Evolutionary conservation across 2,113 vertebrate species (phyloP), one percentile per base, ranked within the genome.

Genomic region (Zingel zingel): DNA sequence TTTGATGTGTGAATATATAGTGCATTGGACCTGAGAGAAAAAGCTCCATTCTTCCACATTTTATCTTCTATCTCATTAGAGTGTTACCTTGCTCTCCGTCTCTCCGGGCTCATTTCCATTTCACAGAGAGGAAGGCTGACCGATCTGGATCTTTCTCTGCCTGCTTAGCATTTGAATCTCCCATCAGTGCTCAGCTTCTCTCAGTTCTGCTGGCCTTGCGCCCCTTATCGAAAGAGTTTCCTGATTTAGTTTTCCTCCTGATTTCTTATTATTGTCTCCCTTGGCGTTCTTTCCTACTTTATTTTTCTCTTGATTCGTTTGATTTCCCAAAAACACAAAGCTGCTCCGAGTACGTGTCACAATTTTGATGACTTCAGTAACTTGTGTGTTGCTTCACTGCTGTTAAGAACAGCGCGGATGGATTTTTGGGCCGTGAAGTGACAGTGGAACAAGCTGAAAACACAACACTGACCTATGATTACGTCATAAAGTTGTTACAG

Each of bases 131-230:
- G 59, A 65, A 70, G 58, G 47, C 65, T 18, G 74, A 80, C 53
- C 50, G 53, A 75, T 69, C 25, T 1, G 1, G 50, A 47, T 77
- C 61, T 71, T 43, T 78, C 66, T 64, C 56, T 57, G n/a, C 56
- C 74, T 86, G 78, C 68, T 90, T 77, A 74, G 66, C 70, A 88
- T 90, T 85, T 88, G 14, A 88, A 88, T 84, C 69, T 43, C 76
- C 75, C 75, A 72, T 58, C 64, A 82, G 30, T 19, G 57, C 48
- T 56, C 69, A 6, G 65, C 39, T 21, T 36, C 77, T 73, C 56
- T 82, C 61, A 74, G 21, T 67, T 86, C 56, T 5, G 30, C 47
- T 68, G 77, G 30, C 58, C 57, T 39, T 45, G 54, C 1, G 1
- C 12, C 21, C 39, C n/a, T 43, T 8, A 61, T 39, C 62, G 78